Evolutionary conservation across 2,113 vertebrate genomes (phyloP).

Genomic region (Dasypus novemcinctus): DNA sequence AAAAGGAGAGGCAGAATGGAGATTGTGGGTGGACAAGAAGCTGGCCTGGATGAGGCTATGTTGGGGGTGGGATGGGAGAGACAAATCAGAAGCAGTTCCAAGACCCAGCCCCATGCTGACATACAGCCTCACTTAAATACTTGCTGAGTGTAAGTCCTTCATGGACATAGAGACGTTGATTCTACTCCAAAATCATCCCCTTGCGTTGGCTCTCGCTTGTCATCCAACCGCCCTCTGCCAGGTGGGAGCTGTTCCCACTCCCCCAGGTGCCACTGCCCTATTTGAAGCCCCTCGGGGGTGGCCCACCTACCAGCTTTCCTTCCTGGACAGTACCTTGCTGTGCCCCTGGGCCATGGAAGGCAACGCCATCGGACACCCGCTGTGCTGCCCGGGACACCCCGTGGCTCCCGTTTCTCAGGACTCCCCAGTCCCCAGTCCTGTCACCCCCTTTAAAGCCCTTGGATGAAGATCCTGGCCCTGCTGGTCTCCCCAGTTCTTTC

Average conservation of each 20-base stretch:
- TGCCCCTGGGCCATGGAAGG: background rate
- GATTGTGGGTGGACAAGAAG: background rate
- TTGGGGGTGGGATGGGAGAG: background rate
- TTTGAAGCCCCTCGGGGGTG: background rate
- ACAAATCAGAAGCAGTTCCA: background rate
- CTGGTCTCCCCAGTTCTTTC: background rate
- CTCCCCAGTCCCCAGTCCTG: too few species aligned
- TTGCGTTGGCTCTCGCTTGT: background rate
- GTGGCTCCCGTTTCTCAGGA: background rate
- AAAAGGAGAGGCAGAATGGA: background rate
- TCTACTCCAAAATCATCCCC: background rate
- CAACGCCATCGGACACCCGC: accelerated
- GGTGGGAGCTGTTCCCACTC: accelerated
- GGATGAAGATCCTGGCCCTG: too few species aligned
- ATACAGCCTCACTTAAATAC: background rate
- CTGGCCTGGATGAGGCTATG: too few species aligned
- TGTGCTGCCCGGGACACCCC: background rate
- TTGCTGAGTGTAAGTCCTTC: background rate
- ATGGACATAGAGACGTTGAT: accelerated
- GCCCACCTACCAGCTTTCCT: background rate
- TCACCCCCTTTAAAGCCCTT: background rate
- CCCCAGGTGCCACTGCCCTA: background rate
- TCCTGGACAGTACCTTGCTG: too few species aligned
- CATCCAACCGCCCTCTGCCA: accelerated
- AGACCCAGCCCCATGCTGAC: background rate